phyloP scores from a whole-genome alignment of 2,888 invertebrate genomes.

The Microplitis deprimator region DNA sequence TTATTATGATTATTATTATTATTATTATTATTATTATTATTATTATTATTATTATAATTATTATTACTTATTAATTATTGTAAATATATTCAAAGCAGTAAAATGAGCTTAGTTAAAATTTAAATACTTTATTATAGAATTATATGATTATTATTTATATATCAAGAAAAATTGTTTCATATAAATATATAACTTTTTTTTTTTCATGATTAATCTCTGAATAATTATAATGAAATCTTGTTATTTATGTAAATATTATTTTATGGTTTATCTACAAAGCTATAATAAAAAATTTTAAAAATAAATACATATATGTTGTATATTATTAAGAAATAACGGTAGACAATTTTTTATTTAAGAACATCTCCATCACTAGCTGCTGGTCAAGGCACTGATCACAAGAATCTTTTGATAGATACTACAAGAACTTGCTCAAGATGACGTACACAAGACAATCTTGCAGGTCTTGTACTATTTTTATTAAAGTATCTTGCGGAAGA shows the following conservation, averaged over 20 bases:
- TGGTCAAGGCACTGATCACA: no score
- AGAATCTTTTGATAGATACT: no score
- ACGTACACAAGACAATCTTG: no score
- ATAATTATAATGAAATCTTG: background rate
- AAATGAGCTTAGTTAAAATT: slow-evolving; percentile 42
- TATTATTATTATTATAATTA: slow-evolving; percentile 3
- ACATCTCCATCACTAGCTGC: no score
- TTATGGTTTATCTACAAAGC: slow-evolving; percentile 1
- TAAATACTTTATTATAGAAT: slow-evolving; percentile 34
- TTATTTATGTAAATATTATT: background rate
- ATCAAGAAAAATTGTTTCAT: slow-evolving; percentile 23
- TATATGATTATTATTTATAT: slow-evolving; percentile 2
- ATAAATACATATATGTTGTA: no score
- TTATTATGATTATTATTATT: slow-evolving; percentile 1
- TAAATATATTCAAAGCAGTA: slow-evolving; percentile 42
- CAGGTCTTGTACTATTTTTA: no score
- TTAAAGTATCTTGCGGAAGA: no score
- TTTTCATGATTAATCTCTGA: background rate
- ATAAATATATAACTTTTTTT: slow-evolving; percentile 21
- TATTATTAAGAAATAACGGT: no score
- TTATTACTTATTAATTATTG: slow-evolving; percentile 31
- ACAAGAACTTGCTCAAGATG: no score
- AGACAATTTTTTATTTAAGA: background rate
- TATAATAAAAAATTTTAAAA: background rate
- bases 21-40: slow-evolving; percentile 3